Evolutionary conservation across 2,113 vertebrate species (phyloP), one percentile per base, ranked within the genome.

Genomic region (Alethe diademata): DNA sequence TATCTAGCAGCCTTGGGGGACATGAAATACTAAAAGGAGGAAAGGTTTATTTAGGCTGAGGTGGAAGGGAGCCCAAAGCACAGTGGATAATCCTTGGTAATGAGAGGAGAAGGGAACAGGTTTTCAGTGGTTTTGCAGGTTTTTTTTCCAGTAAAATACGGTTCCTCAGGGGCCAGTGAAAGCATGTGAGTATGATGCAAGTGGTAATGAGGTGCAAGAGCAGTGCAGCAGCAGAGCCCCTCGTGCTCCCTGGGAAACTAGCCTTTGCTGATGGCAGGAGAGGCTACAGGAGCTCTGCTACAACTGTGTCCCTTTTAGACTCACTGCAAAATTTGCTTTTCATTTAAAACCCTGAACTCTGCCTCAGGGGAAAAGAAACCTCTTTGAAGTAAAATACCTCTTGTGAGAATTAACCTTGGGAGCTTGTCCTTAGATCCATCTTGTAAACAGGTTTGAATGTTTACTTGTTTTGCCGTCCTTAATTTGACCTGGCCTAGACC

Each of bases 261-360:
- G 22, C 40, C 9, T 60, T 67, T 67, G 71, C 48, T 83, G 54
- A 29, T 0, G 1, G 35, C 20, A 26, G 28, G 48, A 35, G 61
- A 6, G 31, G 38, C 42, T 84, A 14, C 29, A 64, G 58, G 26
- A 65, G 18, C 60, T 60, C 54, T 45, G 36, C 31, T 48, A n/a
- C 0, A 0, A 6, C 38, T 3, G 0, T 16, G 4, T 19, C 18
- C 24, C 16, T 24, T 56, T 67, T 45, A 53, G 25, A 36, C 38
- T 64, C 23, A 24, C 12, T 73, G 40, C 20, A 64, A 64, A 57
- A 19, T 54, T 56, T 38, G 19, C 1, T 47, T 72, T 88, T 60
- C 12, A 20, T 60, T 72, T 56, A 28, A 47, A 92, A 64, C 31
- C 22, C 42, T 48, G 36, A 78, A 17, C 11, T 79, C 33, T 40